phyloP scores from a whole-genome alignment of 2,888 invertebrate species.

The Crossocerus cetratus region DNA sequence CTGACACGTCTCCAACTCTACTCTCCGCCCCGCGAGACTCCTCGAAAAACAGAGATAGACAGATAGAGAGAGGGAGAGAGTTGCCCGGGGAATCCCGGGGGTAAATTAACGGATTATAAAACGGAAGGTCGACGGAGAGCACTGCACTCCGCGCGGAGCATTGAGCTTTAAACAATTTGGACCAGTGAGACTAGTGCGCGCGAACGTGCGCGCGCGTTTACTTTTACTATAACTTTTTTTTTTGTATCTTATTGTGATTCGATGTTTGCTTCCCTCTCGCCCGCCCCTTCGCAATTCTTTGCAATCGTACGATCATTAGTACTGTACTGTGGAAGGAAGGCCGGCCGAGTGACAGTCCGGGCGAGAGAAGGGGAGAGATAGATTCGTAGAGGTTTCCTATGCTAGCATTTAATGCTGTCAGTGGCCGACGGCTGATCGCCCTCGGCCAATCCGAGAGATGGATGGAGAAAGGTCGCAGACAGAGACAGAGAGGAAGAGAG shows the following conservation, averaged over 20 bases:
- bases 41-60: too few species aligned
- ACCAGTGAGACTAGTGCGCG: slow-evolving; percentile 43
- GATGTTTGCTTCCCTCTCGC: slow-evolving; percentile 9
- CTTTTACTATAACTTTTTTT: slow-evolving; percentile 17
- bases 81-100: too few species aligned
- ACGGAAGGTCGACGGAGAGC: background rate
- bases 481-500: background rate
- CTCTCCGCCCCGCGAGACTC: too few species aligned
- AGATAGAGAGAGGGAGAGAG: too few species aligned
- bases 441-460: background rate
- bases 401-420: slow-evolving; percentile 53
- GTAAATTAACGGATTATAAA: too few species aligned
- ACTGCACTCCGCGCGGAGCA: slow-evolving; percentile 20
- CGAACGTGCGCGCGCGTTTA: slow-evolving; percentile 1
- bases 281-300: slow-evolving; percentile 37
- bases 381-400: slow-evolving; percentile 46
- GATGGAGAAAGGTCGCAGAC: slow-evolving; percentile 20
- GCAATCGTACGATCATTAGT: slow-evolving; percentile 39
- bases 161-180: slow-evolving; percentile 57
- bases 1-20: too few species aligned
- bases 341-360: background rate
- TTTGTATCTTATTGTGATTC: slow-evolving; percentile 53
- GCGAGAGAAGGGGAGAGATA: slow-evolving; percentile 9
- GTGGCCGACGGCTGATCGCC: slow-evolving; percentile 27
- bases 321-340: slow-evolving; percentile 20